These are phyloP conservation scores for Silurus aristotelis DNA, from an alignment of 2,797 vertebrate genomes.

Conservation along the genomic window DNA sequence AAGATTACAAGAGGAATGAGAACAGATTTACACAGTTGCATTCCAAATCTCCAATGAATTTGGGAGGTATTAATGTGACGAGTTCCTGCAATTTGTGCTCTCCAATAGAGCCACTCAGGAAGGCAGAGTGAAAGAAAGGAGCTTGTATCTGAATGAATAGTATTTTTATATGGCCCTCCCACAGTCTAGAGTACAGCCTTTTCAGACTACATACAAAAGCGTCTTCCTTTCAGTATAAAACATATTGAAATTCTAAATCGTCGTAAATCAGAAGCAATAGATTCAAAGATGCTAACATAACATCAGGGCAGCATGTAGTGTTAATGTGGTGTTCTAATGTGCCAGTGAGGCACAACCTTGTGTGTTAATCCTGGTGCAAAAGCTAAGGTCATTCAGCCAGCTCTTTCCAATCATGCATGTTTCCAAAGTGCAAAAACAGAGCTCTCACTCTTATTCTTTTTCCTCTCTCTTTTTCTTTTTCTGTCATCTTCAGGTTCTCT, in stretches of 20 bases:
- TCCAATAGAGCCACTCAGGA: slow-evolving; percentile 72
- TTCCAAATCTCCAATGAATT: slow-evolving; percentile 74
- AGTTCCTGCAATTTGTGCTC: slow-evolving; percentile 77
- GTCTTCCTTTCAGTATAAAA: slow-evolving; percentile 39
- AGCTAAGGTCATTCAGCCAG: slow-evolving; percentile 27
- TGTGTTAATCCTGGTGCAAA: slow-evolving; percentile 27
- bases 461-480: slow-evolving; percentile 1
- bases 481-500: slow-evolving; percentile 85
- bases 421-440: not conserved
- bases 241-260: slow-evolving; percentile 42
- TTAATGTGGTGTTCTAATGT: slow-evolving; percentile 31
- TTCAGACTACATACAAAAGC: slow-evolving; percentile 59
- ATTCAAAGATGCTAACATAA: slow-evolving; percentile 43
- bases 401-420: slow-evolving; percentile 29
- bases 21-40: slow-evolving; percentile 75
- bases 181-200: slow-evolving; percentile 62
- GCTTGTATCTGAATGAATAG: slow-evolving; percentile 60
- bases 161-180: slow-evolving; percentile 53
- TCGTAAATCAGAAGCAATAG: slow-evolving; percentile 37
- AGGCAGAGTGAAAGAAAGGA: slow-evolving; percentile 64
- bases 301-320: slow-evolving; percentile 18
- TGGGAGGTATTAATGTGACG: slow-evolving; percentile 74
- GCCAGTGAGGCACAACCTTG: not conserved
- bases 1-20: slow-evolving; percentile 74
- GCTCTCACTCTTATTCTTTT: slow-evolving; percentile 23